A percentile compares a stretch with the other conserved stretches of the same genome.
Evolutionary conservation across 2,797 vertebrate species (phyloP).

Genomic region (Somateria mollissima): DNA sequence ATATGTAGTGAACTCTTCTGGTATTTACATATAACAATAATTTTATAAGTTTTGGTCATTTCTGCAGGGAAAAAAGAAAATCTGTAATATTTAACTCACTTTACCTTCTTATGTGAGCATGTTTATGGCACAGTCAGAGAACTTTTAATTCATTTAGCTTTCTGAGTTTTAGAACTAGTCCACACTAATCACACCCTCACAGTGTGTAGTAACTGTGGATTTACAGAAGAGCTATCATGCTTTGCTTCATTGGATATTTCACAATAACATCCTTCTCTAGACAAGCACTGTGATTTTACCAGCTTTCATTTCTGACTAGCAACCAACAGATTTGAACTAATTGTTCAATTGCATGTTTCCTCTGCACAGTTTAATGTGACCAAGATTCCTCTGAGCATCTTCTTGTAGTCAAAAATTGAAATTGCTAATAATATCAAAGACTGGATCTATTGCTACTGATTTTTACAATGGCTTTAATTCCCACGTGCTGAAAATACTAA

Average conservation of each 20-base stretch:
- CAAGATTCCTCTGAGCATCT: not conserved
- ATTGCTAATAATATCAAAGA: not conserved
- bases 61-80: not conserved
- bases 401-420: not conserved
- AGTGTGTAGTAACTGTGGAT: not conserved
- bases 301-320: not conserved
- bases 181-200: not conserved
- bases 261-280: not conserved
- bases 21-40: not conserved
- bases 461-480: constrained; percentile 15
- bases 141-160: not conserved
- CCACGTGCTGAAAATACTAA: constrained; percentile 8
- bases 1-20: not conserved
- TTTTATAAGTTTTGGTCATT: not conserved
- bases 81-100: not conserved
- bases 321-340: not conserved
- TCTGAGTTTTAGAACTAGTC: not conserved
- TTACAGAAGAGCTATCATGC: not conserved
- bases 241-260: not conserved
- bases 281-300: not conserved
- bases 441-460: not conserved
- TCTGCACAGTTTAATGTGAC: not conserved
- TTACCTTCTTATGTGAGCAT: not conserved
- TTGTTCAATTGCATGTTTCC: not conserved
- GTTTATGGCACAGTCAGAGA: not conserved